These are phyloP conservation scores for Mormyrus lacerda DNA, from an alignment of 2,113 vertebrate genomes.

Conservation along the genomic window DNA sequence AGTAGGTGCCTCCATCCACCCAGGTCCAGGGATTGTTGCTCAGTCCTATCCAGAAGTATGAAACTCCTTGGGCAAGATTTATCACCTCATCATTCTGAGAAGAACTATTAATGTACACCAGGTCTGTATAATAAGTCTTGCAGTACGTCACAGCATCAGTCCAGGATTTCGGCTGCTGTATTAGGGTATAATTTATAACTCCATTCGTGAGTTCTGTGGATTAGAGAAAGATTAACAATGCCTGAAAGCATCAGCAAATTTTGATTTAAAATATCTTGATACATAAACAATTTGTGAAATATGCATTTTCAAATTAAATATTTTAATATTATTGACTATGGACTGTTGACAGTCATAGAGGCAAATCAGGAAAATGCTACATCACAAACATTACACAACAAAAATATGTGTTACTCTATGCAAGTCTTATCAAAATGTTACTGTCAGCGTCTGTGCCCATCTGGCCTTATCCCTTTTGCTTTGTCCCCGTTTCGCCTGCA, in stretches of 20 bases:
- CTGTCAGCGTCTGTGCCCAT: neutral
- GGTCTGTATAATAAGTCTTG: neutral
- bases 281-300: neutral
- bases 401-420: neutral
- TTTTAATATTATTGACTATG: neutral
- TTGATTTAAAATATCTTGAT: neutral
- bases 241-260: neutral
- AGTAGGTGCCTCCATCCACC: neutral
- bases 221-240: neutral
- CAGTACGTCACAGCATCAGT: neutral
- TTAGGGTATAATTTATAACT: neutral
- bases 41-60: slow-evolving; percentile 13
- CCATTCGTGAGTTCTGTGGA: neutral
- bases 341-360: neutral
- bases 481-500: neutral
- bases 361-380: neutral
- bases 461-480: neutral
- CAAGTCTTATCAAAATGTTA: neutral
- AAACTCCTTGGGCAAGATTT: neutral
- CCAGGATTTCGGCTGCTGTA: neutral
- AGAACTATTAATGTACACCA: slow-evolving; percentile 6
- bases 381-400: neutral
- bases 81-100: neutral
- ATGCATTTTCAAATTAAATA: neutral
- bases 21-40: slow-evolving; percentile 16